Evolutionary conservation across 2,888 invertebrate species (phyloP).

Genomic region (Pristionchus arcanus): DNA sequence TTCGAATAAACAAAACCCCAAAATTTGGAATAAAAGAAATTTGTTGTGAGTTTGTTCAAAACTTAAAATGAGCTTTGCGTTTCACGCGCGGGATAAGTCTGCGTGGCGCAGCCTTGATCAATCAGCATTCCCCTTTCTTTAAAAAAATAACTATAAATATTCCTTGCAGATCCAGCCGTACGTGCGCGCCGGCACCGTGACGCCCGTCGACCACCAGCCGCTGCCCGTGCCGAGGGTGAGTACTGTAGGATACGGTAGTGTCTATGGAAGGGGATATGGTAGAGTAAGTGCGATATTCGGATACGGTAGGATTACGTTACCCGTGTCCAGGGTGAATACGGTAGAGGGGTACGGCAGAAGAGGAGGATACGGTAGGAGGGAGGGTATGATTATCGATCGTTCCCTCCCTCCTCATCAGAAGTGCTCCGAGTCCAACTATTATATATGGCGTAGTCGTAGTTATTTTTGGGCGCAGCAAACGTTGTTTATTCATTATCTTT

Average conservation of each 20-base stretch:
- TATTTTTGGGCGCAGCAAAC: neutral
- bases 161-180: neutral
- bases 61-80: no score
- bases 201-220: constrained; percentile 30
- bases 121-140: no score
- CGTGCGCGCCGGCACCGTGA: neutral
- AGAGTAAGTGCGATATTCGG: neutral
- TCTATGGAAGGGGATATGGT: no score
- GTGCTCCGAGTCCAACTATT: no score
- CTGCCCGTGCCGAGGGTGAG: constrained; percentile 40
- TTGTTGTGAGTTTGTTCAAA: no score
- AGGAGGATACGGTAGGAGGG: neutral
- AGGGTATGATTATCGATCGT: no score
- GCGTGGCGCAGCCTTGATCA: no score
- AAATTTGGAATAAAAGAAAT: no score
- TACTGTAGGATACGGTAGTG: neutral
- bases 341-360: neutral
- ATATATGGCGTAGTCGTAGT: neutral
- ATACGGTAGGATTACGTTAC: neutral
- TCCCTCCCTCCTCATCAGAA: no score
- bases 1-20: no score
- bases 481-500: neutral
- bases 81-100: no score
- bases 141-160: neutral
- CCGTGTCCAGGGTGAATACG: neutral